These are phyloP conservation scores for Thomomys bottae DNA, from an alignment of 2,113 vertebrate species.

Conservation along the genomic window DNA sequence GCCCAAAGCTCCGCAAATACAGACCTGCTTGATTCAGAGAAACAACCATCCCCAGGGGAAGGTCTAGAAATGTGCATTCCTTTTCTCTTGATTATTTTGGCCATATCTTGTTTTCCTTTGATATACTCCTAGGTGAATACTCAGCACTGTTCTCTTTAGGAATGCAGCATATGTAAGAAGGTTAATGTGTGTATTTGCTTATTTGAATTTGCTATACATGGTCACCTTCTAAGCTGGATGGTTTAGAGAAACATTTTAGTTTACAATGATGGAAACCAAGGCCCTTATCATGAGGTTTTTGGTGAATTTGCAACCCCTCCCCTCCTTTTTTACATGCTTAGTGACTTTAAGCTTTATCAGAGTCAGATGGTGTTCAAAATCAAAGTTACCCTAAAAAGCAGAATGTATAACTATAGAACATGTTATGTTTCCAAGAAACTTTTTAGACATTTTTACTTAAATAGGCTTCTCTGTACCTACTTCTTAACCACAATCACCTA, in stretches of 20 bases:
- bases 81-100: neutral
- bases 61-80: neutral
- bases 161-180: neutral
- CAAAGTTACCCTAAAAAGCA: conserved; percentile 7
- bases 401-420: neutral
- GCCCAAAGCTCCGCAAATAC: neutral
- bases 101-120: conserved; percentile 26
- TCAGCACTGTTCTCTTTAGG: neutral
- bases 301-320: neutral
- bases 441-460: conserved; percentile 28
- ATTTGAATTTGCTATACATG: neutral
- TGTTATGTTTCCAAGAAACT: neutral
- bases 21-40: neutral
- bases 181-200: neutral
- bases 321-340: conserved; percentile 22
- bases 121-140: neutral
- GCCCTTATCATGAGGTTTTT: neutral
- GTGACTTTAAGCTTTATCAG: neutral
- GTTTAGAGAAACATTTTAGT: neutral
- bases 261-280: conserved; percentile 1
- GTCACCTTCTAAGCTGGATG: neutral
- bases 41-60: neutral
- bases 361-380: neutral
- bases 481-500: conserved; percentile 29
- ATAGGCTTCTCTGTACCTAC: neutral